phyloP scores from a whole-genome alignment of 2,797 vertebrate species.

The Austrolebias charrua region DNA sequence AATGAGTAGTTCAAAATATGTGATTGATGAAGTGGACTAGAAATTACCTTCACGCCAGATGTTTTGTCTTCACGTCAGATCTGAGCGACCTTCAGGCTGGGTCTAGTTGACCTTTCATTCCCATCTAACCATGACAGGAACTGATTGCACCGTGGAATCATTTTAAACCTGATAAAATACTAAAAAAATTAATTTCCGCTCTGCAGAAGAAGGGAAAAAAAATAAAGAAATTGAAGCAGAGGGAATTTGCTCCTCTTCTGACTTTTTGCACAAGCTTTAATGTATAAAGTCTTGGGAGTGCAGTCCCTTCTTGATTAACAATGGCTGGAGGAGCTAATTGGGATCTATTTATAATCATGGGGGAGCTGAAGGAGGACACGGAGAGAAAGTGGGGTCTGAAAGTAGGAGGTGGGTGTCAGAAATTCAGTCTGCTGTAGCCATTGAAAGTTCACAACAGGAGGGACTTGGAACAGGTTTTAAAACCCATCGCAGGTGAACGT shows the following conservation, averaged over 20 bases:
- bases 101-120: slow-evolving; percentile 32
- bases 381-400: slow-evolving; percentile 28
- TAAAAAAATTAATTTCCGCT: slow-evolving; percentile 47
- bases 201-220: slow-evolving; percentile 8
- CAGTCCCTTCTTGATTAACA: slow-evolving; percentile 68
- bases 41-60: not conserved
- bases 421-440: slow-evolving; percentile 44
- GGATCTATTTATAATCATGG: slow-evolving; percentile 79
- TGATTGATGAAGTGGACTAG: not conserved
- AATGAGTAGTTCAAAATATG: not conserved
- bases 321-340: slow-evolving; percentile 77
- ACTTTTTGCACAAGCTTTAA: slow-evolving; percentile 60
- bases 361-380: slow-evolving; percentile 64
- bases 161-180: slow-evolving; percentile 54
- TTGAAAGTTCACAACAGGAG: slow-evolving; percentile 39
- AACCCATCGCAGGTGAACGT: slow-evolving; percentile 13
- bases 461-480: slow-evolving; percentile 36
- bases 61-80: not conserved
- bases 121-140: slow-evolving; percentile 38
- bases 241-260: slow-evolving; percentile 60
- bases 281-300: slow-evolving; percentile 55
- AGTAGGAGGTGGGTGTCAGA: slow-evolving; percentile 16
- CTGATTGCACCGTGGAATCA: slow-evolving; percentile 35
- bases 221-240: slow-evolving; percentile 45
- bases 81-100: slow-evolving; percentile 21